A percentile compares a stretch with the other conserved stretches of the same genome.
These are phyloP conservation scores for Tineola bisselliella DNA, from an alignment of 2,888 invertebrate species.

Conservation along the genomic window DNA sequence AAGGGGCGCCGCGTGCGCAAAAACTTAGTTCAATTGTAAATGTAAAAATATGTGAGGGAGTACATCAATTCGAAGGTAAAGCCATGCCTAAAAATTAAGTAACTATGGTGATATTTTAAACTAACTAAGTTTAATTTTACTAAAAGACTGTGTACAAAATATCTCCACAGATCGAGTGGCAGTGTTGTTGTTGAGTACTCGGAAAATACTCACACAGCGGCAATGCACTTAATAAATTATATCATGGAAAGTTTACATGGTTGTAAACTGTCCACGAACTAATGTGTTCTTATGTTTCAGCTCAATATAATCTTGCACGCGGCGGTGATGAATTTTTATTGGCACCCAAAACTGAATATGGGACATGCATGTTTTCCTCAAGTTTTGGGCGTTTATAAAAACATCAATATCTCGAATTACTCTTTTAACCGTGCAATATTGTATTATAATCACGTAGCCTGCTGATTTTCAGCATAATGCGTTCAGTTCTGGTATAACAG, in stretches of 20 bases:
- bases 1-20: conserved; percentile 63
- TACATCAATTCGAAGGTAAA: conserved; percentile 61
- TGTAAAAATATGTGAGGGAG: conserved; percentile 63
- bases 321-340: not conserved
- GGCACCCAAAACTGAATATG: not conserved
- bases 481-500: conserved; percentile 34
- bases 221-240: not conserved
- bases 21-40: conserved; percentile 66
- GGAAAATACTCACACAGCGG: not conserved
- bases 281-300: not conserved
- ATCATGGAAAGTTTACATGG: not conserved
- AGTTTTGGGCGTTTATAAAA: conserved; percentile 19
- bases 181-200: not conserved
- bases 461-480: not conserved
- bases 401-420: conserved; percentile 13
- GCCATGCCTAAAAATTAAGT: conserved; percentile 52
- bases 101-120: conserved; percentile 41
- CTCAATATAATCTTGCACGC: not conserved
- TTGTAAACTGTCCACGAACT: not conserved
- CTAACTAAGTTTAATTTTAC: not conserved
- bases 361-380: not conserved
- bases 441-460: conserved; percentile 24
- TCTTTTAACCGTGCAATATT: conserved; percentile 31
- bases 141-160: not conserved
- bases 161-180: not conserved